Evolutionary conservation across 2,888 invertebrate genomes (phyloP).

Genomic region (Taphrorychus bicolor): DNA sequence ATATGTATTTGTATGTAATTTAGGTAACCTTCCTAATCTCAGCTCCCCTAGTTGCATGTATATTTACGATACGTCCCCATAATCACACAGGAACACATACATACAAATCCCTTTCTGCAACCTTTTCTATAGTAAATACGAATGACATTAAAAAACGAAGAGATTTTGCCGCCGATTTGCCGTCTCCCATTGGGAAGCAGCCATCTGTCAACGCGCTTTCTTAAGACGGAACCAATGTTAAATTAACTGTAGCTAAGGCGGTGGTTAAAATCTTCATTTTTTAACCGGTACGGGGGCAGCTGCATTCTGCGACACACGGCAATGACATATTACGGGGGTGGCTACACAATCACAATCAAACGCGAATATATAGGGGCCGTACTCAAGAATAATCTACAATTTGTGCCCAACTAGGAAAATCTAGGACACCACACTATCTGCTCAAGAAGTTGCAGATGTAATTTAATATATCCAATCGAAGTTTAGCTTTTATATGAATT

Average conservation of each 20-base stretch:
- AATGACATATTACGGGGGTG: conserved; percentile 59
- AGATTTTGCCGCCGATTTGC: conserved; percentile 27
- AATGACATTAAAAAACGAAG: conserved; percentile 32
- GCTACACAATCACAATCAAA: conserved; percentile 60
- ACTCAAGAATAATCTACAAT: too few relatives aligned
- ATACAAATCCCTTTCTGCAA: conserved; percentile 23
- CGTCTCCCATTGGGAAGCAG: conserved; percentile 24
- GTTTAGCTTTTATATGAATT: too few relatives aligned
- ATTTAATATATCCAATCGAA: too few relatives aligned
- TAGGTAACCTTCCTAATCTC: too few relatives aligned
- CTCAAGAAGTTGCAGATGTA: too few relatives aligned
- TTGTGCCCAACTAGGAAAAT: too few relatives aligned
- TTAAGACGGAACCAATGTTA: conserved; percentile 55
- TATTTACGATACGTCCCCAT: too few relatives aligned
- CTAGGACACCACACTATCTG: too few relatives aligned
- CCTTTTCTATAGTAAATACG: conserved; percentile 24
- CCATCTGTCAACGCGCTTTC: conserved; percentile 38
- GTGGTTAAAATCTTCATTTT: conserved; percentile 62
- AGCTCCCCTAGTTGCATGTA: too few relatives aligned
- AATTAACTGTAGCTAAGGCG: conserved; percentile 62
- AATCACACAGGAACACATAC: too few relatives aligned
- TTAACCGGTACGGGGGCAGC: conserved; percentile 58
- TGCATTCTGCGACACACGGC: conserved; percentile 49
- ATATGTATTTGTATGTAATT: too few relatives aligned
- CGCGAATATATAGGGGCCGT: conserved; percentile 23